These are phyloP conservation scores for Drosophila nebulosa DNA, from an alignment of 1,140 invertebrate genomes.

Conservation along the genomic window DNA sequence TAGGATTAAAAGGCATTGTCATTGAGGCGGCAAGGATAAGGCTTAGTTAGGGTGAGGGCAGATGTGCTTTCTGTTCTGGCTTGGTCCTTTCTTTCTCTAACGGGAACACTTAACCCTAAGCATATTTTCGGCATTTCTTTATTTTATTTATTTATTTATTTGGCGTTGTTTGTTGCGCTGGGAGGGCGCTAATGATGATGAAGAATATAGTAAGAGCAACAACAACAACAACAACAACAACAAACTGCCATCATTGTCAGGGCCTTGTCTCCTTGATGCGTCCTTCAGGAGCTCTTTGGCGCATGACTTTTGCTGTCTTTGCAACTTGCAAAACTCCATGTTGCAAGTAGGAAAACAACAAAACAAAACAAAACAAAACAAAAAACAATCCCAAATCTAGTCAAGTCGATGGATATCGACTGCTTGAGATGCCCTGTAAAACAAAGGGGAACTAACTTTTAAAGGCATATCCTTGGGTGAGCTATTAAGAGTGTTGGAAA, in stretches of 20 bases:
- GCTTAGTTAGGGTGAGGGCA: slow-evolving; percentile 21
- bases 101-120: slow-evolving; percentile 79
- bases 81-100: slow-evolving; percentile 66
- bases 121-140: slow-evolving; percentile 44
- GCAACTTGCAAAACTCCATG: slow-evolving; percentile 62
- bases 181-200: slow-evolving; percentile 69
- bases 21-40: slow-evolving; percentile 11
- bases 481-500: no score
- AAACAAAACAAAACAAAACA: no score
- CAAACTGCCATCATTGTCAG: slow-evolving; percentile 44
- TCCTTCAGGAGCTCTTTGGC: slow-evolving; percentile 75
- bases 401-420: background rate
- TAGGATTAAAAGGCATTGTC: slow-evolving; percentile 8
- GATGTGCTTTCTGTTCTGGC: slow-evolving; percentile 19
- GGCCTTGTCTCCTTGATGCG: slow-evolving; percentile 68
- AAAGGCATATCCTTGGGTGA: no score
- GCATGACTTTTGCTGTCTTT: slow-evolving; percentile 74
- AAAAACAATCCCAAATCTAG: background rate
- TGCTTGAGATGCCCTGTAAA: background rate
- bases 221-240: slow-evolving; percentile 16
- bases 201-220: slow-evolving; percentile 22
- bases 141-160: slow-evolving; percentile 7
- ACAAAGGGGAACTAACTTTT: background rate
- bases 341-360: slow-evolving; percentile 31
- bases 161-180: background rate